phyloP scores from a whole-genome alignment of 2,797 vertebrate genomes.

The Dermochelys coriacea region DNA sequence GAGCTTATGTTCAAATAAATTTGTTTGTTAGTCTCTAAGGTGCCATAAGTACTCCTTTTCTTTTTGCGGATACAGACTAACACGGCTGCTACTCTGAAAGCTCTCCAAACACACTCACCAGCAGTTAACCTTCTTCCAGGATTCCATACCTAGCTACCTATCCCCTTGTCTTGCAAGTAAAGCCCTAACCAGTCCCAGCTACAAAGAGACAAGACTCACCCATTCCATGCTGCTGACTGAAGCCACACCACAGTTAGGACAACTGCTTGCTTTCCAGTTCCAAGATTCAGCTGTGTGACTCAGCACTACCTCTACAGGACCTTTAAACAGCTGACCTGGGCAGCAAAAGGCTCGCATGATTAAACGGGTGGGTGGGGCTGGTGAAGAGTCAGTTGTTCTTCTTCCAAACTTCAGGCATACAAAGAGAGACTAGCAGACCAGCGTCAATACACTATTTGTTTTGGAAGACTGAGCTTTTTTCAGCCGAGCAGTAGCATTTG shows the following conservation, averaged over 20 bases:
- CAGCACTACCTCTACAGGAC: not conserved
- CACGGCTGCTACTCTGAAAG: no score
- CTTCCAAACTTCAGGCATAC: not conserved
- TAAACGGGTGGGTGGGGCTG: not conserved
- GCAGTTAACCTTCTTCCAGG: not conserved
- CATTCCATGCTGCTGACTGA: constrained; percentile 39
- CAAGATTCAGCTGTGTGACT: not conserved
- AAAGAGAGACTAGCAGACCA: not conserved
- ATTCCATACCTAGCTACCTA: not conserved
- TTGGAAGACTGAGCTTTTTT: not conserved
- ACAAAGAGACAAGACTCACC: constrained; percentile 53
- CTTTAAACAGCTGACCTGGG: not conserved
- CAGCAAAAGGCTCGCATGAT: constrained; percentile 14
- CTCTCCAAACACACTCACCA: not conserved
- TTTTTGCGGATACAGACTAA: no score
- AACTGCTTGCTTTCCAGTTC: not conserved
- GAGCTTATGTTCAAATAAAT: no score
- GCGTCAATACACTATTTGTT: not conserved
- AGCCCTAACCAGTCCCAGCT: accelerated
- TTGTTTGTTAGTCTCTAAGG: no score
- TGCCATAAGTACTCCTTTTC: no score
- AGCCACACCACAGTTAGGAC: not conserved
- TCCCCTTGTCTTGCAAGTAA: not conserved
- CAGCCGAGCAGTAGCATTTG: not conserved
- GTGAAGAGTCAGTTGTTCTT: not conserved